Percentiles rank a stretch among this genome's conserved stretches.
Evolutionary conservation across 2,797 vertebrate genomes (phyloP).

Genomic region (Sebastes baramenuke): DNA sequence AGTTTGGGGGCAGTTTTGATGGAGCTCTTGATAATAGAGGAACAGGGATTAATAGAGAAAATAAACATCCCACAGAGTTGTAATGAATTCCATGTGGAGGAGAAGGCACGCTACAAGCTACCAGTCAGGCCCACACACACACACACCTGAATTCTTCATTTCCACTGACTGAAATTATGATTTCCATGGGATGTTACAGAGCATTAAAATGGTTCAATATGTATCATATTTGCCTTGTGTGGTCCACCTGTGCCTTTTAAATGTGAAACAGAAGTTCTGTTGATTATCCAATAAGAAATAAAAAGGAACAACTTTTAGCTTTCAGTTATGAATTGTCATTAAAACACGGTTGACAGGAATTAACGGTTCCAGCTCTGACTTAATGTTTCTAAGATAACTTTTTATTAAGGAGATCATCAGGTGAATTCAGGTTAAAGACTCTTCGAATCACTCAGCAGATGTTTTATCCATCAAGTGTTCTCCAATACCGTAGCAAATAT

Average conservation of each 20-base stretch:
- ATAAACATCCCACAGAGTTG: constrained; percentile 77
- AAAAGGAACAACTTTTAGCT: neutral
- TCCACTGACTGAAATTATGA: constrained; percentile 11
- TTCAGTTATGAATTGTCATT: neutral
- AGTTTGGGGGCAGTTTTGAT: constrained; percentile 74
- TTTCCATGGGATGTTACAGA: neutral
- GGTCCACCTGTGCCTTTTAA: neutral
- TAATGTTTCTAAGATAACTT: neutral
- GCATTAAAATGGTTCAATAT: neutral
- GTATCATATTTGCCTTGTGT: neutral
- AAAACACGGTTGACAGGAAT: neutral
- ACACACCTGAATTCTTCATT: constrained; percentile 32
- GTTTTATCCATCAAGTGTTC: neutral
- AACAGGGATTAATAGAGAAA: constrained; percentile 81
- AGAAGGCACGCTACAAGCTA: constrained; percentile 53
- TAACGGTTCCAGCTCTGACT: neutral
- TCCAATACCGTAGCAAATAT: neutral
- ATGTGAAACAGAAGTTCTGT: neutral
- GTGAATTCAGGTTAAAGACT: neutral
- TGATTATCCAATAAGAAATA: neutral
- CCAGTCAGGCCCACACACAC: constrained; percentile 4
- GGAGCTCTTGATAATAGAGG: constrained; percentile 76
- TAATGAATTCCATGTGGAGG: constrained; percentile 82
- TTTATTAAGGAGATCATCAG: neutral
- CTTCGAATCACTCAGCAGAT: neutral